Evolutionary conservation across 2,113 vertebrate species (phyloP), one percentile per base, ranked within the genome.

Genomic region (Lycaon pictus): DNA sequence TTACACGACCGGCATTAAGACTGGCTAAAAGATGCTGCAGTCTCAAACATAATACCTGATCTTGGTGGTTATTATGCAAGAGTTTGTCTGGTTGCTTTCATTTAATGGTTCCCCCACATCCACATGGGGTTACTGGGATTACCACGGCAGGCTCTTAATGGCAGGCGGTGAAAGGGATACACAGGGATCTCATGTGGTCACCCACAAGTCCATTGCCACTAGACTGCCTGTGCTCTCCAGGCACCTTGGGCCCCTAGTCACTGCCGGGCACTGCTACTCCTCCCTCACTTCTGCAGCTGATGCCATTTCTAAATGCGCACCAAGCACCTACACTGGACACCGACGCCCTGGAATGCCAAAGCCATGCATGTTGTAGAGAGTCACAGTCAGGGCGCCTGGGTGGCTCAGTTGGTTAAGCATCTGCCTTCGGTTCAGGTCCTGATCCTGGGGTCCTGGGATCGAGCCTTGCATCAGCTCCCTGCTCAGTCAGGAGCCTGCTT

Each of bases 321-420:
- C 35, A 35, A 27, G 55, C 7, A 27, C n/a, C 35, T 5, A 56
- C 13, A 2, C 2, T n/a, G 72, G 53, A n/a, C 35, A 9, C 25
- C 15, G 9, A 2, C 11, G 53, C 16, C 53, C 27, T 3, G 32
- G 65, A 83, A 48, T 8, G 63, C n/a, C 60, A 11, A 23, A 51
- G 43, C 29, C 11, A n/a, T 15, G 11, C 4, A 32, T 37, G 12
- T 5, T 6, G 7, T 53, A 51, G 74, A 65, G 32, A 69, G 19
- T 2, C 0, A 5, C 43, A 0, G 23, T 58, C 32, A 35, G 0
- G 32, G 67, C 3, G 3, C 67, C 67, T 69, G 67, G n/a, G 32
- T 4, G 32, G 67, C 32, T 69, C 67, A 19, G 67, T 69, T 0
- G 3, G 3, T 69, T 69, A 69, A 69, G 67, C 1, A 1, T 19